These are phyloP conservation scores for Phragmatobia fuliginosa DNA, from an alignment of 2,888 invertebrate species.

Conservation along the genomic window DNA sequence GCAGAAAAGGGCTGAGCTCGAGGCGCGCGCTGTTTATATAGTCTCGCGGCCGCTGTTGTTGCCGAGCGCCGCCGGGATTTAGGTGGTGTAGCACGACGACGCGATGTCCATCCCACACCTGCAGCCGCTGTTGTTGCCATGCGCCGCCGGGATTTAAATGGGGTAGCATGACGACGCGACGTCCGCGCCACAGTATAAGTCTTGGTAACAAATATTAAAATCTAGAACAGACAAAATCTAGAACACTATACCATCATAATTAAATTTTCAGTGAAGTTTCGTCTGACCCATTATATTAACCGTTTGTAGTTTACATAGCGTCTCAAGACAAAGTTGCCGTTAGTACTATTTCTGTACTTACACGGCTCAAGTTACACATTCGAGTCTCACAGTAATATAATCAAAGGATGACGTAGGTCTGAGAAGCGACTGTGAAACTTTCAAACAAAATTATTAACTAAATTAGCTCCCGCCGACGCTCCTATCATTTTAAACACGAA, in stretches of 20 bases:
- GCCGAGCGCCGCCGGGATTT: too few relatives aligned
- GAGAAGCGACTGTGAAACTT: background rate
- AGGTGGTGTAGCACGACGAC: too few relatives aligned
- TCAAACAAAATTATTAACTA: background rate
- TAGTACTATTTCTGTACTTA: background rate
- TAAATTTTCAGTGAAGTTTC: background rate
- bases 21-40: too few relatives aligned
- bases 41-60: too few relatives aligned
- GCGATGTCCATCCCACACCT: too few relatives aligned
- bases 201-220: too few relatives aligned
- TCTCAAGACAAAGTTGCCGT: background rate
- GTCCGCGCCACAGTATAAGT: too few relatives aligned
- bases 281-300: background rate
- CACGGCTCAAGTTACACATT: background rate
- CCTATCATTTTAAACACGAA: background rate
- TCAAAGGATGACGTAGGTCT: background rate
- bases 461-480: background rate
- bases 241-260: background rate
- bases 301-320: background rate
- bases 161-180: too few relatives aligned
- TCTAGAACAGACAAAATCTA: background rate
- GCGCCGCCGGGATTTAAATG: too few relatives aligned
- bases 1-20: too few relatives aligned
- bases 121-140: too few relatives aligned
- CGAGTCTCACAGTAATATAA: background rate